A percentile compares a stretch with the other conserved stretches of the same genome.
Conservation (phyloP, 2,797 vertebrate species). For the Protosalanx chinensis region DNA sequence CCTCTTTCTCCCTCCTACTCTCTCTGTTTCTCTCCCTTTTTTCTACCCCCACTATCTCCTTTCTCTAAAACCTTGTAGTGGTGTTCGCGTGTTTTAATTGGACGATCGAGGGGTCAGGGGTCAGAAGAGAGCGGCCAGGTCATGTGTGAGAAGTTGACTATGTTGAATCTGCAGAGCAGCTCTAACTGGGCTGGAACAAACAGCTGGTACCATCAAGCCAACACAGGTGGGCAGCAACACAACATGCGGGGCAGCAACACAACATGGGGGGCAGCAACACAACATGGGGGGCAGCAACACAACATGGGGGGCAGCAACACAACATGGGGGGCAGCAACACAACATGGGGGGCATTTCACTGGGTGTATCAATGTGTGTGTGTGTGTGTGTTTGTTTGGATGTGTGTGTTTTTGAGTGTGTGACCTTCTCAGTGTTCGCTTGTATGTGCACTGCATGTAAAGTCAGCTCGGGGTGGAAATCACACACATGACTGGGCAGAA, state of each 20-base stretch:
- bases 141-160: constrained; percentile 61
- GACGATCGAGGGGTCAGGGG: constrained; percentile 16
- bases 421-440: not conserved
- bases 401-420: not conserved
- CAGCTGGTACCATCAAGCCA: constrained; percentile 65
- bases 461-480: constrained; percentile 34
- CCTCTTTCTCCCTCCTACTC: not conserved
- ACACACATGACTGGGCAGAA: constrained; percentile 33
- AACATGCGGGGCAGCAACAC: constrained; percentile 37
- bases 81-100: not conserved
- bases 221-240: constrained; percentile 30
- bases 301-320: constrained; percentile 43
- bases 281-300: constrained; percentile 38
- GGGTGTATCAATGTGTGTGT: not conserved
- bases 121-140: constrained; percentile 27
- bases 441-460: constrained; percentile 12
- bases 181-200: constrained; percentile 60
- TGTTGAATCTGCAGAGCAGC: constrained; percentile 66
- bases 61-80: not conserved
- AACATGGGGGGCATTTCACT: constrained; percentile 33
- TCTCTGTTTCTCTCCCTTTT: constrained; percentile 2
- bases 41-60: not conserved
- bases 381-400: not conserved
- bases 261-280: constrained; percentile 38
- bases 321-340: constrained; percentile 24